Evolutionary conservation across 2,888 invertebrate genomes (phyloP), one percentile per base, ranked within the genome.

Genomic region (Yponomeuta evonymella): DNA sequence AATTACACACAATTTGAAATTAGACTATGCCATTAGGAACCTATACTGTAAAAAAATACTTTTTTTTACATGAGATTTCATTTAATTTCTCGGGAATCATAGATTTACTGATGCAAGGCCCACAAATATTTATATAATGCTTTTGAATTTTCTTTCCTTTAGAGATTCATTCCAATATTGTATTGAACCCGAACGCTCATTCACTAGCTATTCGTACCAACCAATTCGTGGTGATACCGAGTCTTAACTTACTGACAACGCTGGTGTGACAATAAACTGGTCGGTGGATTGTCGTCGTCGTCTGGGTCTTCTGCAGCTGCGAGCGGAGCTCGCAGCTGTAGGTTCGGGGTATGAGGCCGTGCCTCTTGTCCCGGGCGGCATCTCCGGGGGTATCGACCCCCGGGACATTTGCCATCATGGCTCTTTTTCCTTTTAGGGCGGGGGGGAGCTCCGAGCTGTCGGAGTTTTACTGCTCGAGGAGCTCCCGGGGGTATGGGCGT

Each of bases 191-290:
- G 67, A 70, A 67, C 64, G 63, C 77, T 81, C 79, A 78, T 79
- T 79, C 77, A 79, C 75, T 79, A 78, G 77, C 81, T 79, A 74
- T 79, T 23, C 36, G 12, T 63, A 43, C 15, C n/a, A 2, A 48
- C 36, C 15, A 30, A 33, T 33, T 33, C 33, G 3, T 5, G 43
- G 9, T 43, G 43, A 43, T 43, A 8, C 33, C 33, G 33, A 4
- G 33, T 33, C 33, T 43, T 43, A 43, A 8, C 8, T 8, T 43
- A 5, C 8, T 43, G 43, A 43, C 43, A 43, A 43, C n/a, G 51
- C 58, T 43, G 6, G 8, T 63, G 58, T 11, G 23, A 12, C 51
- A 58, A 58, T 4, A 33, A 33, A 30, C 70, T 30, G 30, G 29
- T 70, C 48, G 51, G 51, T 58, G 51, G 51, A 43, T 10, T 62